These are phyloP conservation scores for Smittia aterrima DNA, from an alignment of 2,888 invertebrate genomes.

Conservation along the genomic window DNA sequence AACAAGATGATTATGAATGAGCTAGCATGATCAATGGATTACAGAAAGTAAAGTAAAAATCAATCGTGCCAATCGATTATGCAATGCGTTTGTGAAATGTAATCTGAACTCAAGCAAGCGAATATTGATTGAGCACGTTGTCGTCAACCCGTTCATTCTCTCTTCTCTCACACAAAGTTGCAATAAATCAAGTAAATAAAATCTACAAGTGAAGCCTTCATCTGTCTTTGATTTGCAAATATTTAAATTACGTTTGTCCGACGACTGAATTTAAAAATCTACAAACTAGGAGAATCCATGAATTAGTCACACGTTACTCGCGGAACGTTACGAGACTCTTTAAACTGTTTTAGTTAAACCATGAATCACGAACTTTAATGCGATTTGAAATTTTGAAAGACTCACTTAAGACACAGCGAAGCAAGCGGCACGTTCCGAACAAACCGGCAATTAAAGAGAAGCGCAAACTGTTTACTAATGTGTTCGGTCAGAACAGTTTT, in stretches of 20 bases:
- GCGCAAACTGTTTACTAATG: background rate
- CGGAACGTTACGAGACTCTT: background rate
- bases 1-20: background rate
- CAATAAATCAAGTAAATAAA: no score
- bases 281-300: background rate
- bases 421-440: no score
- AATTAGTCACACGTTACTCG: background rate
- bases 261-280: background rate
- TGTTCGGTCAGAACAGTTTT: no score
- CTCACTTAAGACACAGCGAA: no score
- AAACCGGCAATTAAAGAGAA: background rate
- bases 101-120: no score
- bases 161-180: no score
- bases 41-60: background rate
- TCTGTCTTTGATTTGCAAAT: no score
- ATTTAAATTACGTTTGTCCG: background rate
- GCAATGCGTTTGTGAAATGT: no score
- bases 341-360: background rate
- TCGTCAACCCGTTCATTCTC: no score
- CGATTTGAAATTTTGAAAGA: background rate
- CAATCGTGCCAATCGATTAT: background rate
- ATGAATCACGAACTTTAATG: background rate
- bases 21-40: conserved; percentile 20
- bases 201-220: no score
- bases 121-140: no score